A percentile compares a stretch with the other conserved stretches of the same genome.
Evolutionary conservation across 2,888 invertebrate genomes (phyloP).

Genomic region (Plebejus anna): DNA sequence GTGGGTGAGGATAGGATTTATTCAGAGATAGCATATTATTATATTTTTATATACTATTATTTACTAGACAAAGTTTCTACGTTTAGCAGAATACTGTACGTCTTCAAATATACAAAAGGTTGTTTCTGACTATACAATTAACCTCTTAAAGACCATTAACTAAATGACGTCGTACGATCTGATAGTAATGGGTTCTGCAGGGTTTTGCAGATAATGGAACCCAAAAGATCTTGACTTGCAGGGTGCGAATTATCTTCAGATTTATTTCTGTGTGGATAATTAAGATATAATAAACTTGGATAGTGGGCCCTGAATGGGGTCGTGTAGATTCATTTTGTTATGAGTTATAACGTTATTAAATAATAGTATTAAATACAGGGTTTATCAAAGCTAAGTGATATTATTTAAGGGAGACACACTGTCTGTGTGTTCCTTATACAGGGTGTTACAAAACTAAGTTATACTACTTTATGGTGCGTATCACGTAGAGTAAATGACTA

Average conservation of each 20-base stretch:
- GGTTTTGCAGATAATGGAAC: constrained; percentile 18
- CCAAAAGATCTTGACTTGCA: constrained; percentile 16
- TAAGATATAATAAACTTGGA: constrained; percentile 10
- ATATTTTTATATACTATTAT: too few species aligned
- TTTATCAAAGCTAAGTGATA: not conserved
- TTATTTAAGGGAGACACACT: not conserved
- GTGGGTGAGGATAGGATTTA: too few species aligned
- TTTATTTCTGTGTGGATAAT: constrained; percentile 17
- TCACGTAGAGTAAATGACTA: too few species aligned
- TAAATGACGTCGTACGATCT: constrained; percentile 15
- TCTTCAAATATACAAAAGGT: not conserved
- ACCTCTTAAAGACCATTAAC: constrained; percentile 6
- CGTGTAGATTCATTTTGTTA: not conserved
- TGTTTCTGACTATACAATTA: constrained; percentile 8
- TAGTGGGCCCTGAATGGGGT: not conserved
- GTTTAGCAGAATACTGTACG: too few species aligned
- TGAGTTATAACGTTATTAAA: not conserved
- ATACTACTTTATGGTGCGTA: too few species aligned
- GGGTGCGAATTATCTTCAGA: constrained; percentile 19
- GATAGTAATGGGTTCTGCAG: constrained; percentile 18
- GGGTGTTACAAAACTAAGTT: too few species aligned
- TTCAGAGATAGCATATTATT: too few species aligned
- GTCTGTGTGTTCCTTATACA: not conserved
- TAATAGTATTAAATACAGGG: not conserved
- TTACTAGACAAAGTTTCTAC: too few species aligned